Percentiles rank a stretch among this genome's conserved stretches.
Conservation (phyloP, 2,797 vertebrate genomes). For the Spizella passerina region DNA sequence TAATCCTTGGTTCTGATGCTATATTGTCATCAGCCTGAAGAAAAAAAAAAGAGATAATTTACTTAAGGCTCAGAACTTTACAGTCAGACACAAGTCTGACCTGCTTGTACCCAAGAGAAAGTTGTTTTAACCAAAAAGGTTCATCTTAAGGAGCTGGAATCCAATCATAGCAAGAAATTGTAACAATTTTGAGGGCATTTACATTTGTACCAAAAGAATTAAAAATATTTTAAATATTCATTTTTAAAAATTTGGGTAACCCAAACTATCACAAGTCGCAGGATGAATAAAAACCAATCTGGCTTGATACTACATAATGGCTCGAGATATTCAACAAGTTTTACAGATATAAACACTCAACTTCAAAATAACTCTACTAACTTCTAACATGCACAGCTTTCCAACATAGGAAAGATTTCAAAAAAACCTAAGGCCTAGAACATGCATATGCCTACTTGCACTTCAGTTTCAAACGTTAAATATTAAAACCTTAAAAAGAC, state of each 20-base stretch:
- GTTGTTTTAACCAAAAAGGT: background rate
- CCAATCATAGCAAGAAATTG: background rate
- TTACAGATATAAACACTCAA: background rate
- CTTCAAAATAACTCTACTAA: background rate
- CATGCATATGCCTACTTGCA: background rate
- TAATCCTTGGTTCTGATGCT: slow-evolving; percentile 85
- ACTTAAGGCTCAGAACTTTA: background rate
- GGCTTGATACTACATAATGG: background rate
- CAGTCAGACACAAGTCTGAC: background rate
- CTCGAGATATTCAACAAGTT: background rate
- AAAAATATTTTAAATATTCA: background rate
- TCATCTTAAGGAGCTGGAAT: background rate
- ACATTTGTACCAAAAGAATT: background rate
- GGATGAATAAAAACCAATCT: background rate
- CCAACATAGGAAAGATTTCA: accelerated
- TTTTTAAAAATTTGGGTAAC: background rate
- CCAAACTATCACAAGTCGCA: background rate
- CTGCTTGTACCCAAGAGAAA: background rate
- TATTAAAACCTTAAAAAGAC: background rate
- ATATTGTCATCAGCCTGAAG: slow-evolving; percentile 84
- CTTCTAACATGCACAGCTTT: background rate
- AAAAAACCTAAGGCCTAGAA: background rate
- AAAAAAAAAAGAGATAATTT: background rate
- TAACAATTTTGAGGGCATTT: background rate
- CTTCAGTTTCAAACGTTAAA: background rate